Percentiles rank a stretch among this genome's conserved stretches.
Evolutionary conservation across 1,140 invertebrate species (phyloP).

Genomic region (Eufriesea mexicana): DNA sequence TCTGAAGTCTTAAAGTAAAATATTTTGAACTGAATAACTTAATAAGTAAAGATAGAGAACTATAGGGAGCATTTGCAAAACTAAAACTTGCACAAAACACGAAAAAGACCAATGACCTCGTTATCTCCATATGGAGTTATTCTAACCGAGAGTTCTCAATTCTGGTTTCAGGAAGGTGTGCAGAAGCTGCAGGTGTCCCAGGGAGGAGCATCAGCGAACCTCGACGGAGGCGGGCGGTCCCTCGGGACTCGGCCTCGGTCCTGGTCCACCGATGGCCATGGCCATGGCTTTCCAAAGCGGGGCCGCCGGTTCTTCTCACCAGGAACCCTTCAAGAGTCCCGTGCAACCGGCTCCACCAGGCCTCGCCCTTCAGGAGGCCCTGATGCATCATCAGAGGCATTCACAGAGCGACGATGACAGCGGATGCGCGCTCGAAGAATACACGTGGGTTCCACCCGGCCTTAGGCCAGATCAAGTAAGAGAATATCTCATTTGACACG

Average conservation of each 20-base stretch:
- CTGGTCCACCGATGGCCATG: conserved; percentile 78
- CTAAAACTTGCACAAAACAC: neutral
- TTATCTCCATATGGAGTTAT: neutral
- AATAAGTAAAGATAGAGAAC: neutral
- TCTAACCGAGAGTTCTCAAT: neutral
- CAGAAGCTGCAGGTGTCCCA: conserved; percentile 87
- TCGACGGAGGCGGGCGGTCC: conserved; percentile 71
- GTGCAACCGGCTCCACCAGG: conserved; percentile 75
- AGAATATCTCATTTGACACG: neutral
- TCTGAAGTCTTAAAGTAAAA: too few relatives aligned
- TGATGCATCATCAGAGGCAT: conserved; percentile 89
- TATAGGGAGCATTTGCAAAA: neutral
- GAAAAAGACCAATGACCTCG: neutral
- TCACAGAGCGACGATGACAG: conserved; percentile 98
- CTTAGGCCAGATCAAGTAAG: conserved; percentile 96
- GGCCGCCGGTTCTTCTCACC: conserved; percentile 71
- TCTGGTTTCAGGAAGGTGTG: conserved; percentile 86
- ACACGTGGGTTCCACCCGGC: conserved; percentile 98
- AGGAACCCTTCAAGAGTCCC: conserved; percentile 77
- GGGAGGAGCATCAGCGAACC: conserved; percentile 84
- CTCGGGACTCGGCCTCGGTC: conserved; percentile 71
- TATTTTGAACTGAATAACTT: too few relatives aligned
- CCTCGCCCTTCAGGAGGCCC: conserved; percentile 75
- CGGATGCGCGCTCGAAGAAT: conserved; percentile 98
- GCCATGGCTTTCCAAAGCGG: conserved; percentile 78